Percentiles rank a stretch among this genome's conserved stretches.
These are phyloP conservation scores for Cyprinella venusta DNA, from an alignment of 2,797 vertebrate species.

Conservation along the genomic window DNA sequence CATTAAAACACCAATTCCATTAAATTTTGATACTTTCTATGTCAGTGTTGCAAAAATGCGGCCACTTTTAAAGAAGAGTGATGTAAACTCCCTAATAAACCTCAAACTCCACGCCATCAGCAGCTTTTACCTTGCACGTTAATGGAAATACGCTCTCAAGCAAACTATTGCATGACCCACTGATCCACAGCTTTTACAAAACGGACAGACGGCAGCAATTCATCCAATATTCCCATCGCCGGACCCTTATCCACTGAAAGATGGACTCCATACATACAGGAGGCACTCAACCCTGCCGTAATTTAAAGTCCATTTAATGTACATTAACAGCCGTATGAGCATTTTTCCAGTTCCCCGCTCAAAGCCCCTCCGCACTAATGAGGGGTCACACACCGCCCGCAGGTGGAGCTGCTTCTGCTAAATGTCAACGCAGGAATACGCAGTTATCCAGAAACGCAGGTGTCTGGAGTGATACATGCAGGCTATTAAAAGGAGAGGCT, in stretches of 20 bases:
- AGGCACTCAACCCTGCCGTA: constrained; percentile 33
- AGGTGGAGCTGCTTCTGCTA: constrained; percentile 53
- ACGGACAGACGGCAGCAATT: constrained; percentile 19
- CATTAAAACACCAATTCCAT: too few relatives aligned
- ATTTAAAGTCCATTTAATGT: constrained; percentile 54
- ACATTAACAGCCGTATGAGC: constrained; percentile 61
- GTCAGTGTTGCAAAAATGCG: background rate
- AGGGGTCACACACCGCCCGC: constrained; percentile 45
- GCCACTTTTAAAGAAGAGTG: background rate
- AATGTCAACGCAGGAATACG: constrained; percentile 66
- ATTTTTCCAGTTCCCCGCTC: constrained; percentile 54
- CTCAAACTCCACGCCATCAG: constrained; percentile 12
- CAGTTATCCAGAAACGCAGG: constrained; percentile 48
- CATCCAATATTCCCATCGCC: constrained; percentile 36
- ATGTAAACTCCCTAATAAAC: background rate
- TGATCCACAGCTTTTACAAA: constrained; percentile 39
- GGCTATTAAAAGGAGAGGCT: constrained; percentile 59
- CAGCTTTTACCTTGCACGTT: constrained; percentile 58
- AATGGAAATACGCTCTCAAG: constrained; percentile 46
- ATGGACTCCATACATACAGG: constrained; percentile 15
- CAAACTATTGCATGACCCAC: constrained; percentile 43
- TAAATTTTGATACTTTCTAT: background rate
- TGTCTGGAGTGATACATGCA: constrained; percentile 61
- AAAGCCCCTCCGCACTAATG: constrained; percentile 49
- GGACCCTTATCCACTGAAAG: background rate